Evolutionary conservation across 2,888 invertebrate genomes (phyloP), one percentile per base, ranked within the genome.

Genomic region (Harpalus rubripes): DNA sequence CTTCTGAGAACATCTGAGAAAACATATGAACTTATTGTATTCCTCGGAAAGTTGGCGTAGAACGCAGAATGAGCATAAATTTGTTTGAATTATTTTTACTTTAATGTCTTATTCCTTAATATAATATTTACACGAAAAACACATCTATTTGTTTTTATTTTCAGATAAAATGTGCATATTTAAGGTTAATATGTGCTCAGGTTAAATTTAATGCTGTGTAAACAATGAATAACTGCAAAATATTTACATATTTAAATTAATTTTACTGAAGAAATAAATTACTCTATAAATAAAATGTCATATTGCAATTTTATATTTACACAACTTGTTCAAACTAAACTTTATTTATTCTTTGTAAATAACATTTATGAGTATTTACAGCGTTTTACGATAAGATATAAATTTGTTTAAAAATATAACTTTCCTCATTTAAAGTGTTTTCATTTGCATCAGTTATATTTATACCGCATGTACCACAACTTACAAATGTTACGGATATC

Each of bases 1-100:
- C 41, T 59, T 59, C 61, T 16, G 32, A 41, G 41, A 61, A 80
- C 80, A 39, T 16, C 61, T 61, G 39, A 61, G 61, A 59, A 80
- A 80, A 61, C 79, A 61, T 80, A 80, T 80, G 59, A 41, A 63
- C 41, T 59, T 56, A 78, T 58, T 78, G 58, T 58, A 52, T 44
- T 76, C 12, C 39, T 44, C 6, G 15, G 44, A 76, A 58, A 58
- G 26, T 78, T 78, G 78, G 58, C 26, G 16, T 22, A 22, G 52
- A 41, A 52, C 26, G 16, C 12, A 22, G 52, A 41, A 52, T 76
- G 52, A 52, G 16, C 58, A 78, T 78, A 78, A 58, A 56, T 78
- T 78, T 78, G 32, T 78, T 78, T 78, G 58, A 78, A 78, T 78
- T 52, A 76, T 76, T 76, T 76, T 76, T 52, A 76, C 32, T 41